Evolutionary conservation across 1,140 invertebrate genomes (phyloP).

Genomic region (Eulimnadia texana): DNA sequence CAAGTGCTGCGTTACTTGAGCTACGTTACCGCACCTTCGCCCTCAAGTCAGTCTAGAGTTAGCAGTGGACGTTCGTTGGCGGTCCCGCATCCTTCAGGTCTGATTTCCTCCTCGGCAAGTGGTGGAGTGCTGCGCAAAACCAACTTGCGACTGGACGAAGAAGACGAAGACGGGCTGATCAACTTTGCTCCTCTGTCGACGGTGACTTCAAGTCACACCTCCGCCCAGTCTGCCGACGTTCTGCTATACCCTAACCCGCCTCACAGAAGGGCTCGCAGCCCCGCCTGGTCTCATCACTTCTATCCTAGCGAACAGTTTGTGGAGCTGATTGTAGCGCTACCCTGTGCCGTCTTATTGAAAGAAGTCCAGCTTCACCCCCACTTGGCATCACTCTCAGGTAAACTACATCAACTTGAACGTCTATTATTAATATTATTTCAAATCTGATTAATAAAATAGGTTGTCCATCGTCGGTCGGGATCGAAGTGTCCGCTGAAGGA

Average conservation of each 20-base stretch:
- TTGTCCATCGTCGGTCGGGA: conserved; percentile 73
- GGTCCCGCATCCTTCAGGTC: background rate
- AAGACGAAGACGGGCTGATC: conserved; percentile 45
- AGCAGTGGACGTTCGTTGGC: background rate
- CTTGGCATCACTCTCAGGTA: conserved; percentile 61
- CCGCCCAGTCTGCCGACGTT: conserved; percentile 71
- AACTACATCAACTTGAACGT: conserved; percentile 22
- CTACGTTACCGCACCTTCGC: background rate
- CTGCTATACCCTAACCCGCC: conserved; percentile 57
- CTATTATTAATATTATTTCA: background rate
- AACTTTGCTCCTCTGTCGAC: conserved; percentile 78
- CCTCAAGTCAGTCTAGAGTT: background rate
- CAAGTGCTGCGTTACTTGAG: conserved; percentile 2
- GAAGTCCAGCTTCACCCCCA: conserved; percentile 82
- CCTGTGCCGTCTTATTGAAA: conserved; percentile 71
- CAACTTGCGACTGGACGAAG: conserved; percentile 11
- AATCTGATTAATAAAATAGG: conserved; percentile 33
- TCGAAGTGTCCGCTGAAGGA: conserved; percentile 52
- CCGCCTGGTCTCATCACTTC: conserved; percentile 85
- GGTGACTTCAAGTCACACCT: conserved; percentile 64
- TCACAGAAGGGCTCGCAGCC: conserved; percentile 62
- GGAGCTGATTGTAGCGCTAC: conserved; percentile 68
- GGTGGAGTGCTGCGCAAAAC: conserved; percentile 1
- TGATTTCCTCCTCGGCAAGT: background rate
- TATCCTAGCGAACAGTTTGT: conserved; percentile 78